A percentile compares a stretch with the other conserved stretches of the same genome.
Conservation (phyloP, 2,113 vertebrate genomes). For the Motacilla alba region DNA sequence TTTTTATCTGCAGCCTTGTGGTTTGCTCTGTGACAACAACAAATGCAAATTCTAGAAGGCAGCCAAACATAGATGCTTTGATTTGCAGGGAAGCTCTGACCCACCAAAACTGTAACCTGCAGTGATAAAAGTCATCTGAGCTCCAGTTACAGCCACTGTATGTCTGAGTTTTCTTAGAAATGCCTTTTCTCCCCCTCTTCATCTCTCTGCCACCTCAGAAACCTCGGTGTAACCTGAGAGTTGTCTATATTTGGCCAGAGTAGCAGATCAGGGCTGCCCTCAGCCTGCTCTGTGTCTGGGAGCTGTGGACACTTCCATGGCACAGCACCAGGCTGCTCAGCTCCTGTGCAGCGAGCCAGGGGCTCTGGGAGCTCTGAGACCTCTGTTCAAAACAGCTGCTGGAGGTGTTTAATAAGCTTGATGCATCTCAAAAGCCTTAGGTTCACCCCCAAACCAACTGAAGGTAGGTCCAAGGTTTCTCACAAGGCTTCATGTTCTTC, state of each 20-base stretch:
- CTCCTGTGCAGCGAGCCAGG: not conserved
- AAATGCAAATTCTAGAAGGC: not conserved
- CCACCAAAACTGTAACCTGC: not conserved
- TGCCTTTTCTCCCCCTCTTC: not conserved
- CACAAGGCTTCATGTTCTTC: not conserved
- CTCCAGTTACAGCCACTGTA: not conserved
- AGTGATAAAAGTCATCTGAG: not conserved
- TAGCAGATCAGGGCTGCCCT: not conserved
- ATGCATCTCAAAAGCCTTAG: not conserved
- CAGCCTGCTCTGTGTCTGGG: not conserved
- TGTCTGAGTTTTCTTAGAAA: not conserved
- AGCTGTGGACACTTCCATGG: not conserved
- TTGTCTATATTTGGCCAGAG: not conserved
- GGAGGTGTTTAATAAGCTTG: not conserved
- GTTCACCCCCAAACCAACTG: not conserved
- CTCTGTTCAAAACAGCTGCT: not conserved
- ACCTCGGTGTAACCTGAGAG: accelerated
- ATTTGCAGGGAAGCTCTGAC: not conserved
- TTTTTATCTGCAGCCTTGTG: not conserved
- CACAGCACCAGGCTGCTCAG: not conserved
- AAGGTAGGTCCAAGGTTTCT: not conserved
- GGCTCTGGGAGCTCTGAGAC: not conserved
- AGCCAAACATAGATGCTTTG: not conserved
- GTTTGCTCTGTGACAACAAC: not conserved
- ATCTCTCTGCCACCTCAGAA: not conserved